Percentiles rank a stretch among this genome's conserved stretches.
phyloP scores from a whole-genome alignment of 2,113 vertebrate genomes.

The Numida meleagris region DNA sequence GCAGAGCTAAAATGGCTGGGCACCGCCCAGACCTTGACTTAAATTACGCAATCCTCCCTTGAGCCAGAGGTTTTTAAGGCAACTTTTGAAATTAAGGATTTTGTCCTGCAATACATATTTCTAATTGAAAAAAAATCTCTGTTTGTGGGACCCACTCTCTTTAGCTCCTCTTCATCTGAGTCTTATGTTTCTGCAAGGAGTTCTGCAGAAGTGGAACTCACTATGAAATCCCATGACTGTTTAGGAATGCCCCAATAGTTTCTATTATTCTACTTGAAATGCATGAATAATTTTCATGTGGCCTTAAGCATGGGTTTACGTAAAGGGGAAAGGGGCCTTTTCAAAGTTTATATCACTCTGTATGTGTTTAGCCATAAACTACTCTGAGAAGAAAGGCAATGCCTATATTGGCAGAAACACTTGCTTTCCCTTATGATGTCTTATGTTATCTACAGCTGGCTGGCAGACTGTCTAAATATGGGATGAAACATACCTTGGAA shows the following conservation, averaged over 20 bases:
- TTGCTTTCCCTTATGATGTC: not conserved
- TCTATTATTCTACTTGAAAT: not conserved
- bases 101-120: not conserved
- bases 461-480: not conserved
- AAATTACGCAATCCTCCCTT: not conserved
- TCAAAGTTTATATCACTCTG: not conserved
- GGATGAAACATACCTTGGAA: not conserved
- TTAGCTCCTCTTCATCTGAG: not conserved
- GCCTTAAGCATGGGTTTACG: rapidly evolving
- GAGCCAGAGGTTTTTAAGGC: not conserved
- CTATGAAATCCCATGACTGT: not conserved
- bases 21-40: not conserved
- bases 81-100: not conserved
- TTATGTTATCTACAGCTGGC: not conserved
- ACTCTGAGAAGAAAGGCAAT: not conserved
- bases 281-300: not conserved
- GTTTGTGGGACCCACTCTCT: not conserved
- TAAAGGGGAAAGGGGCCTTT: not conserved
- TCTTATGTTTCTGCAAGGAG: not conserved
- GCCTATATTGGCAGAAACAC: not conserved
- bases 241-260: not conserved
- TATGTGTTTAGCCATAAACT: not conserved
- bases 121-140: not conserved
- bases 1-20: not conserved
- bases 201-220: not conserved